Base-by-base conservation (phyloP, 2,797 vertebrate species). In the Myotis vivesi region DNA sequence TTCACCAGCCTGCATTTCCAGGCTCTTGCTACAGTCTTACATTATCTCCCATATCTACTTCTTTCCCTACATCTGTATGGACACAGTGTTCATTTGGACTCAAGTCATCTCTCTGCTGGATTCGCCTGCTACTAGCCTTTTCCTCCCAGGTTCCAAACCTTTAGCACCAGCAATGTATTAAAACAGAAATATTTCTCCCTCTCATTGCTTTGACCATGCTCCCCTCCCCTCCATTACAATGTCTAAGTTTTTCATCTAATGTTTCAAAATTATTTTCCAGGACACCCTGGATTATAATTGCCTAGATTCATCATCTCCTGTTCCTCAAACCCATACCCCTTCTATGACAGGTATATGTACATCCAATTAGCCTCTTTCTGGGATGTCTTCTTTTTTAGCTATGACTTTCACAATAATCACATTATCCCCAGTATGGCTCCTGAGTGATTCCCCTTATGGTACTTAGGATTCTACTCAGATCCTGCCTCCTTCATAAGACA, bases 221-320 rank as follows among this genome's bases (percentile, higher is more conserved):
- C 15, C 33, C 36, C 49, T 76, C 38, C 41, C 16, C 64, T 90
- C 57, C 38, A 68, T 94, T 88, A 75, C 55, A 87, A 83, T 53
- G 28, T 82, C 51, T 66, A 91, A 79, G 44, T 49, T 76, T 89
- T 80, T 68, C 75, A 66, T 62, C 46, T 83, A 51, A 68, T 49
- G 38, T 76, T 95, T 91, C 87, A 68, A 91, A 86, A 28, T 88
- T 75, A 44, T 76, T 92, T 97, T 85, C 69, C 69, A 86, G 36
- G 38, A 76, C 57, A 33, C 11, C n/a, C 19, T 96, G 68, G 76
- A 25, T 92, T 75, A 46, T 91, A 83, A 85, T 41, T 33, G 22
- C 55, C 41, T 55, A 69, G 10, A 19, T 66, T 46, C 62, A 75
- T 83, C 13, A 22, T 41, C 59, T 87, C 64, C 55, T 76, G 3